Evolutionary conservation across 2,888 invertebrate genomes (phyloP), one percentile per base, ranked within the genome.

Genomic region (Palloptera scutellata): DNA sequence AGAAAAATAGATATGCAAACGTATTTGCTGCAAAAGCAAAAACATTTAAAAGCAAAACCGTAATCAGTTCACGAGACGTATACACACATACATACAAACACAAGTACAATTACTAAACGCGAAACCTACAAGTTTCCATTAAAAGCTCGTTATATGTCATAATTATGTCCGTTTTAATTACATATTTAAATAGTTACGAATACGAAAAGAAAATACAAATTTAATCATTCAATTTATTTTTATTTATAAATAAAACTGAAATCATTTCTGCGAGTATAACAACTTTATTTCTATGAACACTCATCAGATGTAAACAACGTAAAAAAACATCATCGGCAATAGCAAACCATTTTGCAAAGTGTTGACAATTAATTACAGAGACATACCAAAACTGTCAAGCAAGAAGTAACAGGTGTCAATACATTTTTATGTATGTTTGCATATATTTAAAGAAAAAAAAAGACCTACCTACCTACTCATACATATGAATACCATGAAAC

Each of bases 131-230:
- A 30, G 30, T 30, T 30, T 30, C 30, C 2, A 30, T 6, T 30
- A 30, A 30, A 30, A 30, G 48, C 15, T 48, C 10, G 15, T 8
- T 15, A 48, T 48, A n/a, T 48, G n/a, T 4, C 48, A 15, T 48
- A 48, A 48, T 48, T 48, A 48, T 13, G 48, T 48, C 48, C 48
- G 48, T 15, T 48, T 48, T 48, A 48, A 48, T 48, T 48, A 48
- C 48, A n/a, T 48, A 48, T n/a, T 8, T 15, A 30, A n/a, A 8
- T 1, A 15, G 3, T 48, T 48, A 48, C 48, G 15, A 15, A n/a
- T 48, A 48, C 5, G 15, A 1, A n/a, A 13, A 48, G n/a, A 8
- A n/a, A 48, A 48, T 15, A 4, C 15, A 48, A 48, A 48, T 48
- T 13, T 11, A 4, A 48, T 48, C 48, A 48, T 48, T 10, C 48